Conservation (phyloP, 2,888 invertebrate species). For the Sialis fuliginosa region DNA sequence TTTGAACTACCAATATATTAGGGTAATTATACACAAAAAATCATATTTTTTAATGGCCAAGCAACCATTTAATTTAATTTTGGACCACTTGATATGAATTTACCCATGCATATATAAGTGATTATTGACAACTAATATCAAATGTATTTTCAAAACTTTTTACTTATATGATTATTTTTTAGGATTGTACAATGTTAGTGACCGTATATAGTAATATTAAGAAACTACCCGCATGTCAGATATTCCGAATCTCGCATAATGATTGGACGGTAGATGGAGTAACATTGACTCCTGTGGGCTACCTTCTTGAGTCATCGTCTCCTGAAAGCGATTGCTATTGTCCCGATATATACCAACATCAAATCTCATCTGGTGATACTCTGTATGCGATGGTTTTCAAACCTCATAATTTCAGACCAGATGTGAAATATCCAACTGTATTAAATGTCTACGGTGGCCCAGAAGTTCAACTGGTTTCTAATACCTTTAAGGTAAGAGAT, state of each 20-base stretch:
- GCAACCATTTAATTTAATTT: no score
- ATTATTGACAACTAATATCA: no score
- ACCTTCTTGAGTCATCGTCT: conserved; percentile 43
- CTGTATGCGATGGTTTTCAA: conserved; percentile 83
- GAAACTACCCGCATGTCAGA: conserved; percentile 60
- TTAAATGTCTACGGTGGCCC: conserved; percentile 97
- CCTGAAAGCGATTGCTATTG: conserved; percentile 39
- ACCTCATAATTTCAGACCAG: conserved; percentile 49
- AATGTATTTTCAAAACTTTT: no score
- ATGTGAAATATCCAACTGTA: conserved; percentile 73
- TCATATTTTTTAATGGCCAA: no score
- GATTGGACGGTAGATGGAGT: conserved; percentile 53
- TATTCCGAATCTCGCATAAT: conserved; percentile 48
- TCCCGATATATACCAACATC: conserved; percentile 55
- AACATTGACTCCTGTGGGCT: conserved; percentile 48
- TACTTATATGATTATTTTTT: conserved; percentile 13
- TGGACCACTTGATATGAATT: no score
- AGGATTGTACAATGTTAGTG: conserved; percentile 66
- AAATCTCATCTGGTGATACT: conserved; percentile 48
- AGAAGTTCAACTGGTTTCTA: conserved; percentile 92
- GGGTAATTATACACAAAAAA: no score
- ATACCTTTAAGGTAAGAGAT: conserved; percentile 69
- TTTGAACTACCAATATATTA: no score
- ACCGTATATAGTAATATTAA: conserved; percentile 72
- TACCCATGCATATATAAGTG: no score